Evolutionary conservation across 1,140 invertebrate species (phyloP).

Genomic region (Drosophila parabipectinata): DNA sequence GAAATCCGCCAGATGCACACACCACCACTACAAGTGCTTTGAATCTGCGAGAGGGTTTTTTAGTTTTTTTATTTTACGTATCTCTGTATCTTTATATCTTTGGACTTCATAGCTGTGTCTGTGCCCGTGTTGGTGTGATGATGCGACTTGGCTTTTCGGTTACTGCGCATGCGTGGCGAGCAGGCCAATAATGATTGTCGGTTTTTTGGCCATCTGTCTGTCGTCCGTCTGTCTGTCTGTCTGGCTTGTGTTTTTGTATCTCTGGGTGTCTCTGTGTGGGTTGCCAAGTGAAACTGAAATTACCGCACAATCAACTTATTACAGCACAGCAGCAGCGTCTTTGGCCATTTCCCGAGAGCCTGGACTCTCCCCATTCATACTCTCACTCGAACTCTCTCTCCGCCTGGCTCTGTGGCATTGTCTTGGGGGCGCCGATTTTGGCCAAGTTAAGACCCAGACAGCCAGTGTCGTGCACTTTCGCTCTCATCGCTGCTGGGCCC

Average conservation of each 20-base stretch:
- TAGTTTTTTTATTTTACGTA: slow-evolving; percentile 1
- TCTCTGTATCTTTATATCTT: slow-evolving; percentile 5
- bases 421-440: slow-evolving; percentile 5
- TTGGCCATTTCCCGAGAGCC: slow-evolving; percentile 62
- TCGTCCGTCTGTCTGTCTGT: slow-evolving; percentile 10
- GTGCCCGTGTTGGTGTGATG: slow-evolving; percentile 41
- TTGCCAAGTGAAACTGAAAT: slow-evolving; percentile 81
- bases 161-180: slow-evolving; percentile 72
- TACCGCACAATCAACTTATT: slow-evolving; percentile 84
- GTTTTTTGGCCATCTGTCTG: slow-evolving; percentile 27
- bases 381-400: slow-evolving; percentile 15
- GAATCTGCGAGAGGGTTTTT: slow-evolving; percentile 50
- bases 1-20: slow-evolving; percentile 72
- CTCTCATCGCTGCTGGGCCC: slow-evolving; percentile 60
- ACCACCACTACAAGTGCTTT: slow-evolving; percentile 29
- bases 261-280: slow-evolving; percentile 49
- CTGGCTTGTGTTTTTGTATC: slow-evolving; percentile 1
- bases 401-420: slow-evolving; percentile 2
- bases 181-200: slow-evolving; percentile 70
- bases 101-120: not conserved
- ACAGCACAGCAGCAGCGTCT: slow-evolving; percentile 57
- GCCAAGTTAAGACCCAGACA: slow-evolving; percentile 19
- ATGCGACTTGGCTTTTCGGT: slow-evolving; percentile 62
- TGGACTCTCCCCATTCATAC: slow-evolving; percentile 23
- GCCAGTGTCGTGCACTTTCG: slow-evolving; percentile 76